These are phyloP conservation scores for Drosophila longiperda DNA, from an alignment of 2,888 invertebrate species.

Conservation along the genomic window DNA sequence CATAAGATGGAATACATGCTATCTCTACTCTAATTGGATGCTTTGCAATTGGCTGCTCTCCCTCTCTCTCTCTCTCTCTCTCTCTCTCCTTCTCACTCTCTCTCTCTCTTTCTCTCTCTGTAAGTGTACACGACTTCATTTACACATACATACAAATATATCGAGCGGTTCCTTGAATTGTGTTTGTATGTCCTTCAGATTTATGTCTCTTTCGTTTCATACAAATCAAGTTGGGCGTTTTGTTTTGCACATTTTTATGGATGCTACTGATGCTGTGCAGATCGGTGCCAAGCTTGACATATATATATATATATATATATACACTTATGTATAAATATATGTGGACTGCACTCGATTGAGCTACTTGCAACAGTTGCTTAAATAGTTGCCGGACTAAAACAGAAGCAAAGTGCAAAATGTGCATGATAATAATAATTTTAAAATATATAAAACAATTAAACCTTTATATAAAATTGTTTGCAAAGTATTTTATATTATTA, in stretches of 20 bases:
- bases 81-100: not conserved
- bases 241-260: conserved; percentile 80
- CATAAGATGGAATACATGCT: conserved; percentile 35
- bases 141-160: conserved; percentile 10
- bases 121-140: conserved; percentile 73
- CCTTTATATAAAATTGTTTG: rapidly evolving
- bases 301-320: not conserved
- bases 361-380: not conserved
- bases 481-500: not conserved
- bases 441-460: no score
- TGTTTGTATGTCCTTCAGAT: conserved; percentile 48
- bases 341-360: not conserved
- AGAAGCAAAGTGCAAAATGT: conserved; percentile 1
- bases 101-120: conserved; percentile 53
- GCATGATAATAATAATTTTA: not conserved
- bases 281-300: conserved; percentile 7
- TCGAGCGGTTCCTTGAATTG: conserved; percentile 27
- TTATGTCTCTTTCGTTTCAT: conserved; percentile 52
- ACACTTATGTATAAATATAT: no score
- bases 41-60: conserved; percentile 43
- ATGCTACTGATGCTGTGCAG: conserved; percentile 83
- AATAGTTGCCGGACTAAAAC: conserved; percentile 11
- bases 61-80: not conserved
- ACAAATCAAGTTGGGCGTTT: conserved; percentile 73
- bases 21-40: conserved; percentile 54